Percentiles rank a stretch among this genome's conserved stretches.
phyloP scores from a whole-genome alignment of 2,888 invertebrate species.

The Amphipyra tragopoginis region DNA sequence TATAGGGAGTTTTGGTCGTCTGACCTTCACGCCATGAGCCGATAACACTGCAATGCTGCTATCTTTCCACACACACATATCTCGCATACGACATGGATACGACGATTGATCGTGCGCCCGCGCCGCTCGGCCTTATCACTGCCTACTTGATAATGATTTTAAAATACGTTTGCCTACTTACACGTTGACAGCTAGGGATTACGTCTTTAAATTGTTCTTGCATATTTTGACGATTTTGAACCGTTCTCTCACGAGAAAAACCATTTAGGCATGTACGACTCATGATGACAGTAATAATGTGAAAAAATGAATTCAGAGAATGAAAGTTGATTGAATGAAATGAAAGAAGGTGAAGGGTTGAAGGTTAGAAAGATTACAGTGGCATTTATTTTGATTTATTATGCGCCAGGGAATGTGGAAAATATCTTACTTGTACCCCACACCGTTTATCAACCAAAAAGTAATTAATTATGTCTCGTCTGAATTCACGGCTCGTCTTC shows the following conservation, averaged over 20 bases:
- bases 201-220: constrained; percentile 55
- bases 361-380: background rate
- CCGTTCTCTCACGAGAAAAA: constrained; percentile 2
- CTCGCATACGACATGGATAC: constrained; percentile 71
- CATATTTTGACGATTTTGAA: constrained; percentile 17
- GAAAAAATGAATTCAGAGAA: no score
- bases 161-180: constrained; percentile 83
- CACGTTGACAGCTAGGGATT: constrained; percentile 76
- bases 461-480: no score
- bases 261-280: background rate
- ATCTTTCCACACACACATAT: constrained; percentile 75
- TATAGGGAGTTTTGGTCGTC: constrained; percentile 67
- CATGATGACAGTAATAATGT: constrained; percentile 5
- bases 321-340: no score
- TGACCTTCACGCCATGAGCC: constrained; percentile 77
- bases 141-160: constrained; percentile 84
- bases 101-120: constrained; percentile 81
- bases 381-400: constrained; percentile 12
- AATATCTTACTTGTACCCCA: background rate
- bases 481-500: no score
- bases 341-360: background rate
- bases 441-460: background rate
- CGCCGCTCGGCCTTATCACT: constrained; percentile 75
- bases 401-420: background rate
- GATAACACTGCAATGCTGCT: constrained; percentile 80